Evolutionary conservation across 2,113 vertebrate species (phyloP).

Genomic region (Ictidomys tridecemlineatus): DNA sequence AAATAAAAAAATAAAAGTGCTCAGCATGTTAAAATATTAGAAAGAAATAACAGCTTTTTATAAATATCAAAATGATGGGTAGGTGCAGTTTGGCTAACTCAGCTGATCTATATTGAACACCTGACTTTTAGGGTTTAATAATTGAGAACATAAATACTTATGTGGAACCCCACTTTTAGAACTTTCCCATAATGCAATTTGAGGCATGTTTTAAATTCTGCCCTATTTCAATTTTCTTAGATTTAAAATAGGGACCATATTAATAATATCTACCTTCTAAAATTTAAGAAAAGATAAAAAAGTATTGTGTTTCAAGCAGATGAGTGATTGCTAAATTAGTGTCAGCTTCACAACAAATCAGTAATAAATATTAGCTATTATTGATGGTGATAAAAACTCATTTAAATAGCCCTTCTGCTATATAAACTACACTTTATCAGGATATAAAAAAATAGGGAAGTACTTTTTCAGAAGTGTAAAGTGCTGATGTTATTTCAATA

Average conservation of each 20-base stretch:
- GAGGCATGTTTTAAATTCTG: neutral
- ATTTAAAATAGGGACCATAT: neutral
- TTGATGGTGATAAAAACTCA: neutral
- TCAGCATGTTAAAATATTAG: neutral
- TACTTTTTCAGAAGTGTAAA: neutral
- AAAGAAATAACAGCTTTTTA: neutral
- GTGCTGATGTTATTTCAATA: neutral
- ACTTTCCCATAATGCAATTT: neutral
- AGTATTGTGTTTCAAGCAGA: neutral
- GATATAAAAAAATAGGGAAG: neutral
- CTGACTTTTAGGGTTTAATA: neutral
- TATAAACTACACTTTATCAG: neutral
- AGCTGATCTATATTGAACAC: neutral
- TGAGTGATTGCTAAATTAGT: neutral
- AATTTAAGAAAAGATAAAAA: neutral
- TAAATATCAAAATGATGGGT: constrained; percentile 20
- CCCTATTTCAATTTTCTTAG: neutral
- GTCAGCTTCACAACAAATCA: neutral
- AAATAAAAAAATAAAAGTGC: neutral
- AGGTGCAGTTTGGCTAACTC: neutral
- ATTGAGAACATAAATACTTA: neutral
- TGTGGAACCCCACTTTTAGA: neutral
- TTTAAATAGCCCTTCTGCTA: neutral
- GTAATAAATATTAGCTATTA: neutral
- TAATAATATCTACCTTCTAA: neutral